Base-by-base conservation (phyloP, 2,888 invertebrate genomes). In the Mallateleia sp. region DNA sequence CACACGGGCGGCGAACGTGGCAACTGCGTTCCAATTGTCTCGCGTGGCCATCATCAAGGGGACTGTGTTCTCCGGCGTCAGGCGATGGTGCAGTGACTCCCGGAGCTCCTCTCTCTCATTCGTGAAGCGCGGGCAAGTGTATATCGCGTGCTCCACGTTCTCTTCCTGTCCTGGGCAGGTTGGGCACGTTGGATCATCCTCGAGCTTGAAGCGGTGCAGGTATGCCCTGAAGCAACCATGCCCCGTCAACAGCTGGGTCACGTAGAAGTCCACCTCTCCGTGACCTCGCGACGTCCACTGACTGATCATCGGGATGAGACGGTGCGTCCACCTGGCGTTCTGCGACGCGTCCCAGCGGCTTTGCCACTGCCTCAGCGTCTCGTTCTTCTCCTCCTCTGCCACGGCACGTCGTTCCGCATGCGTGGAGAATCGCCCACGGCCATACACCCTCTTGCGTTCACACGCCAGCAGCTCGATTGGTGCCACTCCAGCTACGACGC, bases 141-240 rank as follows among this genome's bases (percentile, higher is more conserved):
- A 64, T 5, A 64, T 18, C 22, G 25, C 25, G 22, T 64, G 64
- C 15, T 45, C 42, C 22, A 15, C 64, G 20, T 38, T 22, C 15
- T 64, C 64, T 2, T 2, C 2, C 52, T 50, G 38, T 15, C 28
- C 52, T n/a, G 18, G 34, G 18, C 75, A 60, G 50, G 34, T 42
- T 4, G 64, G 45, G 22, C 78, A 78, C 42, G 66, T 52, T 7
- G 45, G 56, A 32, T 28, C 32, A 1, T 25, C 54, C 0, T 54
- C 56, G 32, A 64, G 22, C 38, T 28, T 42, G 25, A 78, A 54
- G 38, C 56, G 79, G 38, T 66, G 22, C n/a, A 81, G 82, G 62
- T 88, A 89, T 11, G 42, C 20, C 15, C 32, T 50, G 69, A 88
- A 89, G 52, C 77, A 86, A 20, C 87, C 88, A 64, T 87, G 87